A percentile compares a stretch with the other conserved stretches of the same genome.
phyloP scores from a whole-genome alignment of 2,888 invertebrate genomes.

The Petrophora chlorosata region DNA sequence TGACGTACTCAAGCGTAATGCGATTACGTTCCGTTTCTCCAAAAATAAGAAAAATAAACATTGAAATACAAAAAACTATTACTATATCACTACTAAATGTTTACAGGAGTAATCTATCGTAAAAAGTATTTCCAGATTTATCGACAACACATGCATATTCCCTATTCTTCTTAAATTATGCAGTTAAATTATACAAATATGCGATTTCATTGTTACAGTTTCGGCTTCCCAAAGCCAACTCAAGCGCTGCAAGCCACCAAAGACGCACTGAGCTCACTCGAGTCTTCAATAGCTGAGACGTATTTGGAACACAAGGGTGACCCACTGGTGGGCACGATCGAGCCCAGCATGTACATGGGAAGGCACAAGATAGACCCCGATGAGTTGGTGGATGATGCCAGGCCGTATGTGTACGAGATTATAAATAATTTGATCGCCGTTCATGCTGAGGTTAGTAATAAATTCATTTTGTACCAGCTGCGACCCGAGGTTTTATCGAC shows the following conservation, averaged over 20 bases:
- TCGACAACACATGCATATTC: no score
- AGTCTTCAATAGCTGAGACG: slow-evolving; percentile 88
- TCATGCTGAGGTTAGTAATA: slow-evolving; percentile 86
- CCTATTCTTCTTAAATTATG: no score
- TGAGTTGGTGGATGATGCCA: slow-evolving; percentile 88
- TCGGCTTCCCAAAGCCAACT: slow-evolving; percentile 90
- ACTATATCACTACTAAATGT: no score
- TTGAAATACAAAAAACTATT: no score
- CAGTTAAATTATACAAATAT: background rate
- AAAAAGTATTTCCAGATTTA: no score
- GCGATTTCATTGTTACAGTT: slow-evolving; percentile 53
- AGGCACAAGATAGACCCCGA: slow-evolving; percentile 93
- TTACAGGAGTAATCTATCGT: no score
- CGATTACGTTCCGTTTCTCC: no score
- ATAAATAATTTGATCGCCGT: slow-evolving; percentile 91
- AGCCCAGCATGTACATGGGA: slow-evolving; percentile 97
- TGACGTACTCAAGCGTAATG: no score
- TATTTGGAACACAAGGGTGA: slow-evolving; percentile 96
- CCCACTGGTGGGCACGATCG: slow-evolving; percentile 97
- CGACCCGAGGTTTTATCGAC: no score
- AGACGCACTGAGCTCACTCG: slow-evolving; percentile 84
- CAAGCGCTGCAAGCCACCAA: slow-evolving; percentile 87
- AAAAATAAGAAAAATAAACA: no score
- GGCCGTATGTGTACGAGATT: slow-evolving; percentile 95
- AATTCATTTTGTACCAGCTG: no score